A percentile compares a stretch with the other conserved stretches of the same genome.
phyloP scores from a whole-genome alignment of 2,888 invertebrate species.

The Myopa testacea region DNA sequence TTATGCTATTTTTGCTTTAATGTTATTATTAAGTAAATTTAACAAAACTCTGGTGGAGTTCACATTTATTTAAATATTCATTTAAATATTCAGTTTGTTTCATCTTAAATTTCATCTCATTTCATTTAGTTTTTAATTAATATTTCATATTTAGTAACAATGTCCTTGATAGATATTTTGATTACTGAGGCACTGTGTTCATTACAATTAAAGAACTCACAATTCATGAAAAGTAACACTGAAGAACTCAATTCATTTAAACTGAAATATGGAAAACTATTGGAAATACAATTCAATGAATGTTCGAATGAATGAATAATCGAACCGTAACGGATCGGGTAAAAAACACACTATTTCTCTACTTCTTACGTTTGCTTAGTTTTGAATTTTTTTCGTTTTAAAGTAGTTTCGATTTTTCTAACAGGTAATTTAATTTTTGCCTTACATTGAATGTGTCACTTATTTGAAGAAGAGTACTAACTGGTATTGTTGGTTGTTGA shows the following conservation, averaged over 20 bases:
- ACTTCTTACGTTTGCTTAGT: background rate
- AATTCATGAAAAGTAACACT: conserved; percentile 9
- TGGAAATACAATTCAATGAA: conserved; percentile 24
- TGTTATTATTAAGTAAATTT: conserved; percentile 55
- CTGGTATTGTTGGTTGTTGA: conserved; percentile 23
- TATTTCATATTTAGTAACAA: conserved; percentile 62
- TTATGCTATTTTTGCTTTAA: conserved; percentile 49
- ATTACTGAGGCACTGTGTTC: conserved; percentile 69
- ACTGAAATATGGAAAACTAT: background rate
- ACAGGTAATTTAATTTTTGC: conserved; percentile 30
- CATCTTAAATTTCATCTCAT: conserved; percentile 41
- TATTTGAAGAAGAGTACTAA: conserved; percentile 35
- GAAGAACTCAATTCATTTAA: background rate
- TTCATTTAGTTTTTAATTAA: conserved; percentile 42
- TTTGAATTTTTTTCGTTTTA: conserved; percentile 3
- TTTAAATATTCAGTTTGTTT: conserved; percentile 33
- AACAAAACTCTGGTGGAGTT: conserved; percentile 60
- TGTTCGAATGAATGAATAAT: conserved; percentile 7
- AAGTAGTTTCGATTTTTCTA: conserved; percentile 28
- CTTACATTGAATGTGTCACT: conserved; percentile 24
- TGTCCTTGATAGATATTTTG: conserved; percentile 66
- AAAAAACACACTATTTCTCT: conserved; percentile 2
- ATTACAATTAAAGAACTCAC: conserved; percentile 64
- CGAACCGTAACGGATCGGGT: conserved; percentile 5
- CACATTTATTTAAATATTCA: conserved; percentile 48